These are phyloP conservation scores for Himantopus leucocephalus DNA, from an alignment of 2,113 vertebrate genomes.

Conservation along the genomic window DNA sequence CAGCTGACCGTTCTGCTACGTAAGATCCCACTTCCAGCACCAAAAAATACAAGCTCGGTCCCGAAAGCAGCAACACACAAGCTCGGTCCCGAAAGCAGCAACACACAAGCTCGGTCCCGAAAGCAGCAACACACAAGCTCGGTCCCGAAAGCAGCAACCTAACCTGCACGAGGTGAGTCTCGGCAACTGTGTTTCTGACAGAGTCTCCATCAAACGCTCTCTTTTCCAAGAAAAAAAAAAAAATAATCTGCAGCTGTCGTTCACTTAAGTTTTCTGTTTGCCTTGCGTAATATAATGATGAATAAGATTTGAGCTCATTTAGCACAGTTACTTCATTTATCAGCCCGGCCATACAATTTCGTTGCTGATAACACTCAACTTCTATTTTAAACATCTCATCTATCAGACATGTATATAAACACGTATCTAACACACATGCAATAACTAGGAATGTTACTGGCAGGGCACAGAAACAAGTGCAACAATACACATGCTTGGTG, in stretches of 20 bases:
- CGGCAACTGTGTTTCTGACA: fast-evolving
- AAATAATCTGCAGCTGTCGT: background rate
- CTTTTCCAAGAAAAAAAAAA: background rate
- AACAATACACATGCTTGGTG: background rate
- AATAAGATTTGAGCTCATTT: background rate
- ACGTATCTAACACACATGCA: background rate
- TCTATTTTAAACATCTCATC: background rate
- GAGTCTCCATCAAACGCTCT: background rate
- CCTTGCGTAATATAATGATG: background rate
- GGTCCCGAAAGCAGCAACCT: background rate
- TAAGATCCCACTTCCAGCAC: background rate
- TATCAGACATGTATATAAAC: background rate
- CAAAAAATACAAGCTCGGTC: background rate
- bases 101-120: background rate
- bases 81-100: background rate
- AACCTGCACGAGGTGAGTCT: fast-evolving
- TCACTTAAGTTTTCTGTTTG: background rate
- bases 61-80: background rate
- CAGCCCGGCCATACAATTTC: background rate
- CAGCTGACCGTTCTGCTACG: fast-evolving
- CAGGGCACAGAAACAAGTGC: background rate
- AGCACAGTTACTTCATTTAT: slow-evolving; percentile 34
- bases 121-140: background rate
- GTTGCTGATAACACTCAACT: background rate
- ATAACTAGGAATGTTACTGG: background rate